These are phyloP conservation scores for Trypoxylus dichotomus DNA, from an alignment of 1,140 invertebrate genomes.

Conservation along the genomic window DNA sequence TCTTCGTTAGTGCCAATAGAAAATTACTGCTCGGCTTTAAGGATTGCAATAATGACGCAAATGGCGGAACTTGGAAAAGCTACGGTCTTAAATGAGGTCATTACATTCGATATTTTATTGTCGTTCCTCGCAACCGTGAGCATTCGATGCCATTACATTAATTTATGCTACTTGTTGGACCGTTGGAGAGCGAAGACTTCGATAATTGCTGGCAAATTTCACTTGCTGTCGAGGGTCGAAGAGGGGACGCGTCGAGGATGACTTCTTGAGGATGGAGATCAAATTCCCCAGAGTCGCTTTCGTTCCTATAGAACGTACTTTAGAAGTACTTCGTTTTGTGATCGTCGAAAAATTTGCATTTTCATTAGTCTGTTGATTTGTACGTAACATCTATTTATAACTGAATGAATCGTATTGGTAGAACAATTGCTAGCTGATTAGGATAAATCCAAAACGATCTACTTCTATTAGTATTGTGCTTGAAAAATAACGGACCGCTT, in stretches of 20 bases:
- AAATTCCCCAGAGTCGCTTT: too few relatives aligned
- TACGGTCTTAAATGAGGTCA: neutral
- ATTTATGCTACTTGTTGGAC: slow-evolving; percentile 9
- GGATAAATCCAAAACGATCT: too few relatives aligned
- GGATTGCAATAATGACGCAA: neutral
- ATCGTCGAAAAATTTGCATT: too few relatives aligned
- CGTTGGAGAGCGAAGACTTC: neutral
- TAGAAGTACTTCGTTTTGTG: too few relatives aligned
- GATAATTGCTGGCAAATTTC: neutral
- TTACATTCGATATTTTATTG: slow-evolving; percentile 18
- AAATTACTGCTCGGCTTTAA: neutral
- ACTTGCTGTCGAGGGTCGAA: neutral
- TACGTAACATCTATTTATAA: too few relatives aligned
- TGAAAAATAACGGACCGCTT: too few relatives aligned
- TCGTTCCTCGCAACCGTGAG: neutral
- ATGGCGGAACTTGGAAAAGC: neutral
- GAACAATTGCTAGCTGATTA: too few relatives aligned
- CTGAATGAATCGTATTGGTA: too few relatives aligned
- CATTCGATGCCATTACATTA: slow-evolving; percentile 1
- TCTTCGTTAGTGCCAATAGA: neutral
- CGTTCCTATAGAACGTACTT: too few relatives aligned
- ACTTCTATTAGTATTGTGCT: too few relatives aligned
- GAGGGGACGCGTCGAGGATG: too few relatives aligned
- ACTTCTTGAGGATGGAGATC: neutral
- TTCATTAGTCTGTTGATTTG: too few relatives aligned